Base-by-base conservation (phyloP, 2,888 invertebrate genomes). In the Asteroscopus sphinx region DNA sequence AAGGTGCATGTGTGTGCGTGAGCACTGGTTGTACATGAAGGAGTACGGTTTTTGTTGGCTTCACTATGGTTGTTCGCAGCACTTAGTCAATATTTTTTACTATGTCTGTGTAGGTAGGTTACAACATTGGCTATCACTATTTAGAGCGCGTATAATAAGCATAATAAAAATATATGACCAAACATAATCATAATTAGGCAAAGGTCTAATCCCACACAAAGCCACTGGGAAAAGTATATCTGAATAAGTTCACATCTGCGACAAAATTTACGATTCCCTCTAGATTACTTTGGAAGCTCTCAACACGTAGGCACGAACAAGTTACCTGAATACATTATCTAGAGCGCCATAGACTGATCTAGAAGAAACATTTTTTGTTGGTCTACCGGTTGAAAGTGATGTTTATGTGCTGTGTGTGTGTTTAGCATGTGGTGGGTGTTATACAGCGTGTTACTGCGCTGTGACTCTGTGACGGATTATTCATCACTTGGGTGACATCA, bases 401-500 rank as follows among this genome's bases (percentile, higher is more conserved):
- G 2, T 41, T 21, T 36, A 41, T 45, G 11, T 33, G 4, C 41
- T 13, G 21, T 36, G 7, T 6, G 7, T 6, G 37, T 21, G 16
- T 35, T 30, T 52, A 48, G 54, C 8, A 45, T 64, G 37, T 59
- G 53, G 53, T 15, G 30, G 26, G 3, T 61, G 54, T 52, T 28
- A 48, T 32, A 41, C 25, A 41, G 49, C 15, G 37, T 52, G 57
- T 67, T 62, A 42, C 63, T 56, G 28, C 35, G 37, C 37, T 37
- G 37, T 40, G 51, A 51, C 35, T 35, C 37, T 37, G 37, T 40
- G 51, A 51, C 61, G 42, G 63, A 57, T 73, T 64, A 73, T 73
- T 70, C 70, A 73, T 73, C 73, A 68, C 53, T 21, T 25, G 32
- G 41, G 52, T 41, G 70, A 64, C 45, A 67, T 73, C 69, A 57